Evolutionary conservation across 2,113 vertebrate species (phyloP), one percentile per base, ranked within the genome.

Genomic region (Cynopterus brachyotis): DNA sequence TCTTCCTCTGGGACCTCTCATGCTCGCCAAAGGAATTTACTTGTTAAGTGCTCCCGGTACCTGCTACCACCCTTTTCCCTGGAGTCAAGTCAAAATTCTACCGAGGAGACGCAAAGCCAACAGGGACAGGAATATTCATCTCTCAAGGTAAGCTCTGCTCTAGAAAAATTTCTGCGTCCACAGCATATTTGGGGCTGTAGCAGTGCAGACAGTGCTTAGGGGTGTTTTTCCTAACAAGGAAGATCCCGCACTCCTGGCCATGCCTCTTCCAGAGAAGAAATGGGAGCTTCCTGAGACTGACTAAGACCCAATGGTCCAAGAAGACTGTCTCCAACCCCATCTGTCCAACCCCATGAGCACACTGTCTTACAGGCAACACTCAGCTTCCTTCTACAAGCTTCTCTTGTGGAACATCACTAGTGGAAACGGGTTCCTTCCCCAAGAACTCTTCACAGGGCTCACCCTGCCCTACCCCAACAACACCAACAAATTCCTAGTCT

Each of bases 61-160:
- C 73, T 37, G 84, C 83, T 66, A 32, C 47, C 84, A 84, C 47
- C 35, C 64, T 76, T 47, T 40, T 93, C 83, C 95, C 90, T 67
- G 4, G 69, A 92, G 83, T 60, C 57, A 73, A 82, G 75, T 66
- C 80, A 76, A 89, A 91, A 82, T 45, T 73, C 89, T 78, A 62
- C 17, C 8, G 0, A 55, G 81, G 47, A 78, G 45, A 73, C 1
- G 4, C 69, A 76, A 94, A 89, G 73, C 47, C 87, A 53, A 92
- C 93, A 60, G 78, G 80, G 95, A 95, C 94, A 89, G 59, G 20
- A 37, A 85, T 87, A 26, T 50, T 87, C 89, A 20, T 6, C 30
- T 4, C 15, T 6, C 76, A 85, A 84, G 85, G 89, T 32, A 35
- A 76, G 60, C 40, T 17, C 28, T 20, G 40, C 10, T 66, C 42